Evolutionary conservation across 2,113 vertebrate species (phyloP).

Genomic region (Morone chrysops): DNA sequence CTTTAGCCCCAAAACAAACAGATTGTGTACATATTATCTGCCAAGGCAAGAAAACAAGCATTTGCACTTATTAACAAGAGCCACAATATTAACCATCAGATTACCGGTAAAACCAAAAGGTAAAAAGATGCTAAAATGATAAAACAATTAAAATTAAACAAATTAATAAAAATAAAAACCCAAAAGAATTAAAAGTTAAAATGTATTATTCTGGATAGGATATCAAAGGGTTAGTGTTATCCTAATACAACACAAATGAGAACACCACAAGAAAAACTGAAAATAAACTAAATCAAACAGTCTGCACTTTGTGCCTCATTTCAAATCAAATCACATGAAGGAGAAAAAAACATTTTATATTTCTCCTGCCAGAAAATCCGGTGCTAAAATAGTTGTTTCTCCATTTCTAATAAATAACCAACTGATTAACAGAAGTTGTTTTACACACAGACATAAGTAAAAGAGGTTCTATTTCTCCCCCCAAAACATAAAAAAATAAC

Average conservation of each 20-base stretch:
- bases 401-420: not conserved
- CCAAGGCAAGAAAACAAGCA: not conserved
- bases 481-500: not conserved
- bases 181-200: not conserved
- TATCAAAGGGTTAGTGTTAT: not conserved
- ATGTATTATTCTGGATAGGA: not conserved
- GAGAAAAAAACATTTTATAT: not conserved
- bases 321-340: not conserved
- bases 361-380: not conserved
- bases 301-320: not conserved
- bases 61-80: constrained; percentile 40
- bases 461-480: not conserved
- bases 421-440: not conserved
- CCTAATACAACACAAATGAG: not conserved
- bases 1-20: not conserved
- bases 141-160: not conserved
- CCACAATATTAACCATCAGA: constrained; percentile 39
- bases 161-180: not conserved
- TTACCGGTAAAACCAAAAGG: not conserved
- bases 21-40: not conserved
- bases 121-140: constrained; percentile 14
- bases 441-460: not conserved
- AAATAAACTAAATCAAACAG: not conserved
- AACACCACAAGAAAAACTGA: not conserved
- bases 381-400: not conserved